Conservation (phyloP, 2,797 vertebrate genomes). For the Tachyglossus aculeatus region DNA sequence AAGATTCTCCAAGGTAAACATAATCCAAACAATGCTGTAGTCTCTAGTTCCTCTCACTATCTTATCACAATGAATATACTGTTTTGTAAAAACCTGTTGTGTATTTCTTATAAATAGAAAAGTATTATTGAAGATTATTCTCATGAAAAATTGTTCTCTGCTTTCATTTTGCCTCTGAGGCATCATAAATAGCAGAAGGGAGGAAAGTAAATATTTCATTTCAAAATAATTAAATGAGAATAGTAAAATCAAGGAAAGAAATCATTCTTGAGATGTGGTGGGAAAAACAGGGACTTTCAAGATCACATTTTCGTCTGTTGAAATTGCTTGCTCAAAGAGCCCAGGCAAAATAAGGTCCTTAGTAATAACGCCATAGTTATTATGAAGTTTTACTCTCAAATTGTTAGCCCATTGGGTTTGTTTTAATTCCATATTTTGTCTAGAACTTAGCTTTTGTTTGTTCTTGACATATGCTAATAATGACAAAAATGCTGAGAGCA, state of each 20-base stretch:
- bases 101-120: neutral
- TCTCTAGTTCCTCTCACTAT: neutral
- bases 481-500: slow-evolving; percentile 8
- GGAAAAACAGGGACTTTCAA: neutral
- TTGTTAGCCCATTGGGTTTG: neutral
- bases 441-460: neutral
- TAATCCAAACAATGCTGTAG: neutral
- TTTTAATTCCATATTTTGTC: neutral
- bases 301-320: neutral
- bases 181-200: neutral
- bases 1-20: neutral
- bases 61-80: neutral
- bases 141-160: neutral
- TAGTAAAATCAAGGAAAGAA: neutral
- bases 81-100: neutral
- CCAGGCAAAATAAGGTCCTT: neutral
- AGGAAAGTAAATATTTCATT: neutral
- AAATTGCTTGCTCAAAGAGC: neutral
- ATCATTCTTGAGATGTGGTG: neutral
- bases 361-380: neutral
- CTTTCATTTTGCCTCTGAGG: neutral
- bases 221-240: neutral
- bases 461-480: neutral
- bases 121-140: neutral
- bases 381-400: neutral